Base-by-base conservation (phyloP, 1,140 invertebrate genomes). In the Drosophila saltans region DNA sequence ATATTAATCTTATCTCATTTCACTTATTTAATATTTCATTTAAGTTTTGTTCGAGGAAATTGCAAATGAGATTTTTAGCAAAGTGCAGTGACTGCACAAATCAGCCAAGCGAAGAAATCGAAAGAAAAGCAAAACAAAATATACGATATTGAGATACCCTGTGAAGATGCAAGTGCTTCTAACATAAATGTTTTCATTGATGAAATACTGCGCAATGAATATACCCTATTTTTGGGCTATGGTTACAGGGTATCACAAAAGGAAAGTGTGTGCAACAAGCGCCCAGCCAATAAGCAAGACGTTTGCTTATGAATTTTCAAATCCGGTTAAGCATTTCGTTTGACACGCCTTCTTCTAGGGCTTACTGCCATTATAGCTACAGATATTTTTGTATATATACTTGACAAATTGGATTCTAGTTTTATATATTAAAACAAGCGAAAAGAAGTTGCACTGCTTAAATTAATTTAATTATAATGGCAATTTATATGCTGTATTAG, bases 121-220 rank as follows among this genome's bases (percentile, higher is more conserved):
- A 62, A 55, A 68, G 11, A 36, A 41, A 60, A 55, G 52, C 68
- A 43, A 63, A 60, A 62, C 61, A 69, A 64, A 62, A 77, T 65
- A 57, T 48, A 78, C 74, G 69, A 75, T 66, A 69, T 70, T 67
- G 52, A 75, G 71, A 75, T 52, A 52, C 72, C 75, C 66, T 75
- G 43, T 30, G 28, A 30, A 4, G 2, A 4, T 2, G 28, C 2
- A 30, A 30, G 28, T 30, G 28, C 4, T 30, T 16, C 16, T 30
- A 30, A 30, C 4, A 30, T 30, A 30, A 16, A 16, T 16, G 16
- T 16, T 16, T 16, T 16, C 16, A 16, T 16, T 16, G 0, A 16
- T 0, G 16, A 16, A 16, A 16, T 16, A 16, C 16, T 30, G 28
- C 28, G 21, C 9, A 52, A 26, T 26, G 8, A 52, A 52, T 52